Conservation (phyloP, 2,797 vertebrate genomes). For the Uromys caudimaculatus region DNA sequence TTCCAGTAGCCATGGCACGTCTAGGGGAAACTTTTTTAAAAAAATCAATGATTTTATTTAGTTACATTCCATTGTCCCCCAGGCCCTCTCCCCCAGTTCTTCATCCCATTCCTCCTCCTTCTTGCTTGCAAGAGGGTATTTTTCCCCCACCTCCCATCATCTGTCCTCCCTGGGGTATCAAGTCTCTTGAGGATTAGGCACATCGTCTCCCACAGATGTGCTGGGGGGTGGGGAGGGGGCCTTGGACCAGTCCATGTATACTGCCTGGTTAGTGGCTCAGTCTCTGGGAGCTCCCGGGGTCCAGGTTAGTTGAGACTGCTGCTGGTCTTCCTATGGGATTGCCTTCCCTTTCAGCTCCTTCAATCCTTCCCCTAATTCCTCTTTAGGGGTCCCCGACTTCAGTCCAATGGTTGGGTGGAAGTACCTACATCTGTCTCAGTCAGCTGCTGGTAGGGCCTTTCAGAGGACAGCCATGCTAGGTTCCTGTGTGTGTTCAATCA, state of each 20-base stretch:
- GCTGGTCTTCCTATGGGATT: background rate
- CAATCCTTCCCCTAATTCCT: no score
- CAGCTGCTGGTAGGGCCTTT: no score
- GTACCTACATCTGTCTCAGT: background rate
- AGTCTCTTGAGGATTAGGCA: background rate
- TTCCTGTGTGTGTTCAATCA: background rate
- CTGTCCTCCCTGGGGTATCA: no score
- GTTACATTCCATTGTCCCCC: no score
- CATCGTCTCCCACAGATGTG: background rate
- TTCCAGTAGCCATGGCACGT: background rate
- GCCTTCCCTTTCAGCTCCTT: background rate
- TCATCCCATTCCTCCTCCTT: background rate
- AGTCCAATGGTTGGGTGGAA: background rate
- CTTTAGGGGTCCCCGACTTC: background rate
- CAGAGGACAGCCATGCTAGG: no score
- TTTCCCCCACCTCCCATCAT: no score
- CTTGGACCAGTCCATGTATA: background rate
- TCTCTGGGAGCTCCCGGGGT: background rate
- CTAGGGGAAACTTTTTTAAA: background rate
- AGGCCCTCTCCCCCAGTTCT: background rate
- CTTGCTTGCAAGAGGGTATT: no score
- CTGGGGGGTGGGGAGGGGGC: no score
- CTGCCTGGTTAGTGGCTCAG: background rate
- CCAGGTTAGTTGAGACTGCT: background rate
- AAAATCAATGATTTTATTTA: background rate